These are phyloP conservation scores for Melitaea athalia DNA, from an alignment of 2,888 invertebrate species.

Conservation along the genomic window DNA sequence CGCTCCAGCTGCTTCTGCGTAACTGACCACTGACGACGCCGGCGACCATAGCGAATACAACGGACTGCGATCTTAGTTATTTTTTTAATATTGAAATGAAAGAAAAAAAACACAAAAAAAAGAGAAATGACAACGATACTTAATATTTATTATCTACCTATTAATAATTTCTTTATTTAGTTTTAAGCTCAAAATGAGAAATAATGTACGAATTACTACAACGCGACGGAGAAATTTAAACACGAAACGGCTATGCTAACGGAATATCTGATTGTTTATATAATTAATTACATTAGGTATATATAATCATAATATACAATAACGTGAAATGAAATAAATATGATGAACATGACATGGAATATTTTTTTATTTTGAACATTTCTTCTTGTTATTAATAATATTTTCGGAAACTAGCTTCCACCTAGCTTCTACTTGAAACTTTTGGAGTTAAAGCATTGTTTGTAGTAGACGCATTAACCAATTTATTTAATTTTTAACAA, in stretches of 20 bases:
- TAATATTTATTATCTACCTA: constrained; percentile 8
- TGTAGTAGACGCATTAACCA: too few relatives aligned
- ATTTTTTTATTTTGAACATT: not conserved
- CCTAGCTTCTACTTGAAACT: too few relatives aligned
- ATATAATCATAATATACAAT: constrained; percentile 2
- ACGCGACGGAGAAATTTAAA: not conserved
- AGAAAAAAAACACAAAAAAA: constrained; percentile 11
- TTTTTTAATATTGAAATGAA: constrained; percentile 3
- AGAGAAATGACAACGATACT: not conserved
- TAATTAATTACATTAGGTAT: not conserved
- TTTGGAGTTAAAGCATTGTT: too few relatives aligned
- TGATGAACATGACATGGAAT: not conserved
- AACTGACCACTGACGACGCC: constrained; percentile 3
- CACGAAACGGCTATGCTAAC: constrained; percentile 28
- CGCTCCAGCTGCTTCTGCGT: constrained; percentile 51
- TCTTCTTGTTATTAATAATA: not conserved
- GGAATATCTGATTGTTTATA: constrained; percentile 14
- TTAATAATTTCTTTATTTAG: constrained; percentile 20
- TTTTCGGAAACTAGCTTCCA: too few relatives aligned
- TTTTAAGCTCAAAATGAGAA: constrained; percentile 37
- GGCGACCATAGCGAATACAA: constrained; percentile 7
- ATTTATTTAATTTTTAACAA: too few relatives aligned
- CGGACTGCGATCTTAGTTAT: constrained; percentile 17
- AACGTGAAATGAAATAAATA: constrained; percentile 3
- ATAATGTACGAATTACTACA: not conserved